Conservation (phyloP, 1,140 invertebrate species). For the Grapholita molesta region DNA sequence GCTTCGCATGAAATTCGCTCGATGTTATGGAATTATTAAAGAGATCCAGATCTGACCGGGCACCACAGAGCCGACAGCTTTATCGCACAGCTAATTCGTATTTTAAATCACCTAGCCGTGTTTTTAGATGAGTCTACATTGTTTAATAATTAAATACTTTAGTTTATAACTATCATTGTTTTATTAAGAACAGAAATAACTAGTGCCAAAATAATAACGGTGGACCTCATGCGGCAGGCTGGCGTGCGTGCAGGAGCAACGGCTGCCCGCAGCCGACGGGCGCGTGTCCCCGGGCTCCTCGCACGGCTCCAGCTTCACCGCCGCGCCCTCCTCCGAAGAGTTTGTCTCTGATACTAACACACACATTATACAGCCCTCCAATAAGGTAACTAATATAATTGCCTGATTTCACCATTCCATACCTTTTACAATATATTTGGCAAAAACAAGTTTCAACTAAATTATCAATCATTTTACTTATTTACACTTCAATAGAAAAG, state of each 20-base stretch:
- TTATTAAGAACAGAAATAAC: too few species aligned
- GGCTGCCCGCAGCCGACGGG: constrained; percentile 86
- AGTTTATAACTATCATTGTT: too few species aligned
- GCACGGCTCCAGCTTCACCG: constrained; percentile 55
- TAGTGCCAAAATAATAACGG: too few species aligned
- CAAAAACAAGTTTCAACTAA: constrained; percentile 7
- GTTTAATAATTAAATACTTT: too few species aligned
- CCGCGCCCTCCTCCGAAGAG: constrained; percentile 65
- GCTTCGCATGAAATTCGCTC: too few species aligned
- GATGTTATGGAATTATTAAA: too few species aligned
- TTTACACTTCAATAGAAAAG: neutral
- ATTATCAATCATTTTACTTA: neutral
- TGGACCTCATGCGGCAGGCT: constrained; percentile 79
- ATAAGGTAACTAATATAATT: constrained; percentile 78
- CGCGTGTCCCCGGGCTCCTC: constrained; percentile 79
- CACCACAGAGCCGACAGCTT: too few species aligned
- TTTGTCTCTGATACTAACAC: constrained; percentile 75
- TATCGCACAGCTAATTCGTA: too few species aligned
- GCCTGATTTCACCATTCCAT: neutral
- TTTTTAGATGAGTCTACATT: too few species aligned
- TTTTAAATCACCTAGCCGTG: too few species aligned
- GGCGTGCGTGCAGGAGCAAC: constrained; percentile 96
- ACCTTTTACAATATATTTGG: neutral
- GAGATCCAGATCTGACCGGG: too few species aligned
- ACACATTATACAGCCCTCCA: constrained; percentile 74